phyloP scores from a whole-genome alignment of 2,113 vertebrate genomes.

The Diphyllodes magnificus region DNA sequence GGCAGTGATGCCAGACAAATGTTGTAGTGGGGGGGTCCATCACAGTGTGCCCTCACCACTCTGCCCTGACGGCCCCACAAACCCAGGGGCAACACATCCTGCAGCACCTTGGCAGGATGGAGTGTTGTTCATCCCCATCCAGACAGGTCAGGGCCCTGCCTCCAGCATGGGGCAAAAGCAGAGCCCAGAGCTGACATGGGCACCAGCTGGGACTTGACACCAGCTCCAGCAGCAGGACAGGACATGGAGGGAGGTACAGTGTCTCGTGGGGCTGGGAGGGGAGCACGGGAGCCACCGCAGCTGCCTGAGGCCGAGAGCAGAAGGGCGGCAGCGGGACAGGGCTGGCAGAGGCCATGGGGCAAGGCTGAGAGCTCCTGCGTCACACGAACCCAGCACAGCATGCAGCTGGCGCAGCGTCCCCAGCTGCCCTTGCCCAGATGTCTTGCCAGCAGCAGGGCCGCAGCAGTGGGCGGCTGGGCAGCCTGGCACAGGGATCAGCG shows the following conservation, averaged over 20 bases:
- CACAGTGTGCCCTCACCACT: accelerated
- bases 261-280: background rate
- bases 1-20: background rate
- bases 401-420: background rate
- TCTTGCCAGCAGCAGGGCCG: background rate
- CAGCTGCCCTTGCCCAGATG: conserved; percentile 14
- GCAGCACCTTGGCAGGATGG: background rate
- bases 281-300: accelerated
- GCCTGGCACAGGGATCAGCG: background rate
- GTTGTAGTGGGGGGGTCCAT: accelerated
- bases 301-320: background rate
- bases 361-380: background rate
- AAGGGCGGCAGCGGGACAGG: background rate
- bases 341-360: background rate
- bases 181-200: background rate
- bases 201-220: background rate
- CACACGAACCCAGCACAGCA: accelerated
- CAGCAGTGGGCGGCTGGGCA: background rate
- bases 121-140: background rate
- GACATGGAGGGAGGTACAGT: background rate
- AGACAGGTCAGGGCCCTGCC: background rate
- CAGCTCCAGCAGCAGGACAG: background rate
- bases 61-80: accelerated
- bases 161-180: background rate
- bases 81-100: accelerated